A percentile compares a stretch with the other conserved stretches of the same genome.
phyloP scores from a whole-genome alignment of 1,140 invertebrate species.

The Sinonovacula constricta region DNA sequence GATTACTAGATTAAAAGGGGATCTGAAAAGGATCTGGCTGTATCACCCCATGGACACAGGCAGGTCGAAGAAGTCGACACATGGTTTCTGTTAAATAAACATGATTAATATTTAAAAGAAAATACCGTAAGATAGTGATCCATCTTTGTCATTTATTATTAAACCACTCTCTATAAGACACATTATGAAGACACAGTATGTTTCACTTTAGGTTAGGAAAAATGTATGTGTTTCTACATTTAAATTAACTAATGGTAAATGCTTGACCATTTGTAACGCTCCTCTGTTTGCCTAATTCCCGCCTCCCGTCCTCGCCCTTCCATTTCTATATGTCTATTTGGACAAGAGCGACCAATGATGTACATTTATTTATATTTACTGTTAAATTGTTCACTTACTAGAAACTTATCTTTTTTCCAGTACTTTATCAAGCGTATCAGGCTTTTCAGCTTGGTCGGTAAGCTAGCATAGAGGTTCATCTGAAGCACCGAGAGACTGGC shows the following conservation, averaged over 20 bases:
- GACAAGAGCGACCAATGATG: too few relatives aligned
- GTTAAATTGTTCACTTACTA: conserved; percentile 13
- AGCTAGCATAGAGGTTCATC: neutral
- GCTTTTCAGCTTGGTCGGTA: conserved; percentile 34
- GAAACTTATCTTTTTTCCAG: conserved; percentile 39
- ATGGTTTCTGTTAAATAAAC: neutral
- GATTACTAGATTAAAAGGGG: too few relatives aligned
- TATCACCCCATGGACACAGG: neutral
- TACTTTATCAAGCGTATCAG: conserved; percentile 45
- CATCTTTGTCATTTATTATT: too few relatives aligned
- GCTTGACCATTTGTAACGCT: neutral
- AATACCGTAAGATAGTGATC: too few relatives aligned
- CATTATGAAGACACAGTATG: too few relatives aligned
- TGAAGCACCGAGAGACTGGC: conserved; percentile 10
- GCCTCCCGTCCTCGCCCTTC: neutral
- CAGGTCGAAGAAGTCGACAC: too few relatives aligned
- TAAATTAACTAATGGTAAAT: neutral
- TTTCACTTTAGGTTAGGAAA: too few relatives aligned
- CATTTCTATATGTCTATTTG: neutral
- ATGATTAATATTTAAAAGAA: too few relatives aligned
- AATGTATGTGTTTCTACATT: neutral
- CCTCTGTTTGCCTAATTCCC: neutral
- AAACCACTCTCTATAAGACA: too few relatives aligned
- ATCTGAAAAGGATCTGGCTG: too few relatives aligned
- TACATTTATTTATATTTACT: too few relatives aligned